A percentile compares a stretch with the other conserved stretches of the same genome.
phyloP scores from a whole-genome alignment of 2,797 vertebrate genomes.

The Gouania willdenowi region DNA sequence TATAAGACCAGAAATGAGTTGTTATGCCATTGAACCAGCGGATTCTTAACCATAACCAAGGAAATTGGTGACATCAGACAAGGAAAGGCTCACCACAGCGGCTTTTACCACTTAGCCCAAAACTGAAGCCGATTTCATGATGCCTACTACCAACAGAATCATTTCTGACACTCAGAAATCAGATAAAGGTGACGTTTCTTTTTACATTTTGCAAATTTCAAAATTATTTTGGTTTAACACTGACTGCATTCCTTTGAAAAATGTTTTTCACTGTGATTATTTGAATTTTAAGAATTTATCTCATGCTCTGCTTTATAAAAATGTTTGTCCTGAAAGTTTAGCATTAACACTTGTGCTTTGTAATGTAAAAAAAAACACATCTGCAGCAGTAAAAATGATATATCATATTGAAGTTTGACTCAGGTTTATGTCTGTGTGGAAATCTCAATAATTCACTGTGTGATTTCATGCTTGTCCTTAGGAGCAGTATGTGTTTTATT shows the following conservation, averaged over 20 bases:
- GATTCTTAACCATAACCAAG: constrained; percentile 7
- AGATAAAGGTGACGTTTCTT: constrained; percentile 45
- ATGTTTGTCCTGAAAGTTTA: not conserved
- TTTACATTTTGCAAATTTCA: not conserved
- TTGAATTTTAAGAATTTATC: no score
- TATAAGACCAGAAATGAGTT: constrained; percentile 42
- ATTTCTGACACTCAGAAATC: constrained; percentile 38
- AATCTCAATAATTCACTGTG: constrained; percentile 13
- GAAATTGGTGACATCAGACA: constrained; percentile 2
- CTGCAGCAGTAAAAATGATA: no score
- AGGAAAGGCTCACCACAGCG: constrained; percentile 6
- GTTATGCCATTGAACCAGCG: constrained; percentile 1
- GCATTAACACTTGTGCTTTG: no score
- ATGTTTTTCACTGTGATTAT: no score
- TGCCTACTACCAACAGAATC: constrained; percentile 54
- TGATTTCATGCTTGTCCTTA: constrained; percentile 29
- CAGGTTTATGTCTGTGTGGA: constrained; percentile 16
- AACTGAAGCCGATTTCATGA: constrained; percentile 16
- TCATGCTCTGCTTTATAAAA: no score
- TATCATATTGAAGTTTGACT: no score
- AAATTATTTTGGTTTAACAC: not conserved
- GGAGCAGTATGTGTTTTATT: constrained; percentile 14
- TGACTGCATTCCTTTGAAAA: not conserved
- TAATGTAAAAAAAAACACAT: no score
- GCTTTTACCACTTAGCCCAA: not conserved